These are phyloP conservation scores for Coronaproctus castanopsis DNA, from an alignment of 2,888 invertebrate species.

Conservation along the genomic window DNA sequence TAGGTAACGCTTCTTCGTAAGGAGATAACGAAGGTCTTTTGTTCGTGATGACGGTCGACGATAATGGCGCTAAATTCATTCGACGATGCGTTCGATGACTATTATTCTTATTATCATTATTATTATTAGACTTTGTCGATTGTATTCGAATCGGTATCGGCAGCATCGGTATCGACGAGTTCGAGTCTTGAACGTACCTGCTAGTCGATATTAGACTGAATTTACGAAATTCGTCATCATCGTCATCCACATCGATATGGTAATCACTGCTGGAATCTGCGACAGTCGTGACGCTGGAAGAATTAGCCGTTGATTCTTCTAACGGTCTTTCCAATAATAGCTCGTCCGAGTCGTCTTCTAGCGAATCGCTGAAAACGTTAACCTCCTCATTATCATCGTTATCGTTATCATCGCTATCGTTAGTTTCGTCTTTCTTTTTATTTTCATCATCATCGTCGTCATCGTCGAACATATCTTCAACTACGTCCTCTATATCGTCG, in stretches of 20 bases:
- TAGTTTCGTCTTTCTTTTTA: not conserved
- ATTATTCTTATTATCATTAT: too few species aligned
- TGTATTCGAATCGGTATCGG: too few species aligned
- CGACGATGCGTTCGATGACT: conserved; percentile 5
- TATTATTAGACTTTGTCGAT: too few species aligned
- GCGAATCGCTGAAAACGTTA: not conserved
- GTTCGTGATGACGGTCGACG: not conserved
- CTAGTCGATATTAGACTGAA: conserved; percentile 3
- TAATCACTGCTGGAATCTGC: too few species aligned
- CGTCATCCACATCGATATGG: conserved; percentile 10
- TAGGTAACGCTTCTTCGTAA: not conserved
- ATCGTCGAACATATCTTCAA: not conserved
- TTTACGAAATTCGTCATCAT: conserved; percentile 10
- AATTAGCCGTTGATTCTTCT: too few species aligned
- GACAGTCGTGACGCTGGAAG: too few species aligned
- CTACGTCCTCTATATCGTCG: not conserved
- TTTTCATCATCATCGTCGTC: not conserved
- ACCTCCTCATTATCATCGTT: not conserved
- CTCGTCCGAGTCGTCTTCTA: not conserved
- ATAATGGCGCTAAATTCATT: conserved; percentile 9
- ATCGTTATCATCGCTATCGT: not conserved
- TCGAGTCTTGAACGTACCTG: too few species aligned
- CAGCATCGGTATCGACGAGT: too few species aligned
- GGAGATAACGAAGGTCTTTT: not conserved
- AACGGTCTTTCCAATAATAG: too few species aligned